Evolutionary conservation across 2,888 invertebrate genomes (phyloP), one percentile per base, ranked within the genome.

Genomic region (Perizoma affinitatum): DNA sequence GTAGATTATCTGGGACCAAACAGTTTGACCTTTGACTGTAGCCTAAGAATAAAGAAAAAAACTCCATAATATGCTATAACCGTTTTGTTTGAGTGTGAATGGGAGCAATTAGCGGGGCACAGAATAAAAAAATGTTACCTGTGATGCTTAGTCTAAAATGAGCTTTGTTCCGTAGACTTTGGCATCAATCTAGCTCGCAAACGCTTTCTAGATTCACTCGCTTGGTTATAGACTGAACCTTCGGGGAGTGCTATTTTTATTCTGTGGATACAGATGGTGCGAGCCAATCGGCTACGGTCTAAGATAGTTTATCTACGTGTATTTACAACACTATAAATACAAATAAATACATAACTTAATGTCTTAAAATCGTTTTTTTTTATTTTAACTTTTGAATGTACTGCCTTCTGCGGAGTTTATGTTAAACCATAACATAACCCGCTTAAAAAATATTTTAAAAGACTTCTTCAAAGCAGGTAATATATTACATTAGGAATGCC

Each of bases 21-120:
- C 46, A 54, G 47, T 58, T 51, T 44, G 56, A 65, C 54, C 61
- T 54, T 61, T 54, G 42, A 54, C 34, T 47, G 46, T 63, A 66
- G 66, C 63, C 57, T 45, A 54, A 56, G 66, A 71, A 72, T 73
- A 71, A 67, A 67, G 66, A 53, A 68, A 65, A n/a, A 63, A 67
- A 69, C 62, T 52, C 69, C 64, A 73, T 70, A 75, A 73, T 73
- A 67, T 71, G 56, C 54, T 57, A 69, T 69, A 69, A 72, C 68
- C 58, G 67, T 68, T 76, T 76, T 77, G 75, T 78, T 71, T 65
- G 67, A 66, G 67, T 64, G 62, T 75, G 72, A 83, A 78, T 80
- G 69, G 71, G 61, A 66, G 75, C 75, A 81, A 82, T 84, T 83
- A 83, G 67, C 52, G 35, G 52, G 58, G 69, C 72, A 72, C 69